Percentiles rank a stretch among this genome's conserved stretches.
phyloP scores from a whole-genome alignment of 2,888 invertebrate genomes.

The Brachylomia viminalis region DNA sequence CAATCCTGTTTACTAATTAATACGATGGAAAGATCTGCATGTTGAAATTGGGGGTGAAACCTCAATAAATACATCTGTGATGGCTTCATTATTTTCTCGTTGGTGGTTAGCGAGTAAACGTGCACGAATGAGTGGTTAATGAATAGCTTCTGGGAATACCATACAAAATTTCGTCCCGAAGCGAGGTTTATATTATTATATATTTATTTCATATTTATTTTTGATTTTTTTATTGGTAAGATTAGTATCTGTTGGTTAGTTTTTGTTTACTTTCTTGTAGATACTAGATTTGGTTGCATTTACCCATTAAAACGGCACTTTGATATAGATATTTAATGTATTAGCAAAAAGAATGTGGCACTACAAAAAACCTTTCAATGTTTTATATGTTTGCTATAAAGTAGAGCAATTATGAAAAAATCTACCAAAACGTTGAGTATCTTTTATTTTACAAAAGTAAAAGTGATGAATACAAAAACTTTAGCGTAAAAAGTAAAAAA shows the following conservation, averaged over 20 bases:
- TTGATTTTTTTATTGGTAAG: neutral
- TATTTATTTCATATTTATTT: too few species aligned
- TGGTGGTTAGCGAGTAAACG: conserved; percentile 20
- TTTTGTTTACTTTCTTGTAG: neutral
- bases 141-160: conserved; percentile 1
- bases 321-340: neutral
- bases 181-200: too few species aligned
- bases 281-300: neutral
- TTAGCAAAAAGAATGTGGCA: neutral
- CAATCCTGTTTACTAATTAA: conserved; percentile 82
- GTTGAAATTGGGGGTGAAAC: conserved; percentile 44
- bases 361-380: neutral
- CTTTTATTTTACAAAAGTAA: conserved; percentile 39
- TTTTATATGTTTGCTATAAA: conserved; percentile 26
- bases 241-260: neutral
- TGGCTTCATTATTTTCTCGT: conserved; percentile 41
- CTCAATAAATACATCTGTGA: conserved; percentile 50
- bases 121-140: conserved; percentile 28
- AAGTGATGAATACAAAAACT: conserved; percentile 48
- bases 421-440: conserved; percentile 1
- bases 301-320: neutral
- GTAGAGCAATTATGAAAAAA: conserved; percentile 45
- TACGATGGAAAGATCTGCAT: conserved; percentile 71
- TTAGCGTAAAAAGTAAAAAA: conserved; percentile 42
- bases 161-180: neutral